Evolutionary conservation across 2,888 invertebrate species (phyloP), one percentile per base, ranked within the genome.

Genomic region (Agonopterix alstromeriana): DNA sequence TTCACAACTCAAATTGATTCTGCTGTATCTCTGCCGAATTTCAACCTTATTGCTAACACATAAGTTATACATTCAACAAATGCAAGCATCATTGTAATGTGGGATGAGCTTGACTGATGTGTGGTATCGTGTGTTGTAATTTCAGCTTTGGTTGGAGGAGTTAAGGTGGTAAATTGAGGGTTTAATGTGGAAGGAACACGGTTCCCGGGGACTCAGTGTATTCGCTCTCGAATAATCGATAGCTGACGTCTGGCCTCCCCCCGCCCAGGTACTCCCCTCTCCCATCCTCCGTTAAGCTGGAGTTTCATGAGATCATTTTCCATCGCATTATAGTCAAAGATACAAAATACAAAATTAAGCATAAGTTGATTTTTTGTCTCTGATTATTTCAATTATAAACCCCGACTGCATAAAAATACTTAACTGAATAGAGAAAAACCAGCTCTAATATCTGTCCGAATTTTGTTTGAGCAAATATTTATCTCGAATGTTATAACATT

Each of bases 201-300:
- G 66, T 74, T 74, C 75, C 72, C 67, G 68, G 68, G 67, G 73
- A 74, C 73, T 75, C 63, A 48, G 56, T 66, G 75, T 78, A 77
- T 81, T 83, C 84, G 77, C 80, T 82, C 84, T 83, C 83, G 77
- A 86, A 87, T 86, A 87, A 87, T 87, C 87, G 86, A 87, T 87
- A 87, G 74, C 81, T 85, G 86, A 86, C 87, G 87, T 87, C 87
- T 87, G 87, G 85, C 74, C 53, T 54, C 63, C 65, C 66, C 71
- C 68, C 68, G 70, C 70, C 64, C 78, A 82, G 82, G 80, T 82
- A 69, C 62, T 55, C 68, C 75, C 71, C 71, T 60, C 67, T 65
- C 64, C 62, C 67, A 62, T 65, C 73, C 68, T 61, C 51, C 52
- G 50, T 61, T 65, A 75, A 62, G 58, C 27, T 53, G 46, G 42